Conservation (phyloP, 2,888 invertebrate species). For the Thymelicus lineola region DNA sequence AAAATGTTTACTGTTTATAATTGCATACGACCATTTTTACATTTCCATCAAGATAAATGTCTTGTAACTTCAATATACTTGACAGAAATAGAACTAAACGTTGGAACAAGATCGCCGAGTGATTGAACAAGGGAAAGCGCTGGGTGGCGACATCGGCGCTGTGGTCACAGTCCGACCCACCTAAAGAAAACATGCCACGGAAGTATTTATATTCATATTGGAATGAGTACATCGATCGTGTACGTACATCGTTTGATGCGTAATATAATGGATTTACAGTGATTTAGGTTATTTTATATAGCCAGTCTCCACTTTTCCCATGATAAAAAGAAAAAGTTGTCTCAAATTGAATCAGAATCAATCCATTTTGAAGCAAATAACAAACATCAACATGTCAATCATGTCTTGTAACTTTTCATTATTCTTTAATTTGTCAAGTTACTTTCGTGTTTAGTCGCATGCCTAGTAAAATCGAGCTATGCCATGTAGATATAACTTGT, state of each 20-base stretch:
- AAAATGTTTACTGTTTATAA: not conserved
- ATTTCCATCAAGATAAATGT: not conserved
- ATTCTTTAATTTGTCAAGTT: constrained; percentile 25
- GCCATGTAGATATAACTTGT: constrained; percentile 63
- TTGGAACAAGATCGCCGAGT: not conserved
- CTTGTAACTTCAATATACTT: not conserved
- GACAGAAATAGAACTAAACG: not conserved
- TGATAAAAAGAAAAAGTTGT: too few species aligned
- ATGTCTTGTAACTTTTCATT: not conserved
- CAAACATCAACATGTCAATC: not conserved
- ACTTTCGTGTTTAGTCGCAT: constrained; percentile 32
- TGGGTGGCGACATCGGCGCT: constrained; percentile 65
- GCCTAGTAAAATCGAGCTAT: constrained; percentile 46
- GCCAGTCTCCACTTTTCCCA: too few species aligned
- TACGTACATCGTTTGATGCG: too few species aligned
- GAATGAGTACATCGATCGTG: too few species aligned
- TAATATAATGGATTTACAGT: not conserved
- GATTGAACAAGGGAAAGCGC: constrained; percentile 41
- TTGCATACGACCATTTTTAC: not conserved
- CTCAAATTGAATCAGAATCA: too few species aligned
- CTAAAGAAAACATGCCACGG: not conserved
- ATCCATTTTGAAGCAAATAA: constrained; percentile 42
- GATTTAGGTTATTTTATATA: not conserved
- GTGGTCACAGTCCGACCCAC: constrained; percentile 44
- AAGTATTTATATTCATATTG: too few species aligned